Evolutionary conservation across 2,797 vertebrate species (phyloP).

Genomic region (Muscicapa striata): DNA sequence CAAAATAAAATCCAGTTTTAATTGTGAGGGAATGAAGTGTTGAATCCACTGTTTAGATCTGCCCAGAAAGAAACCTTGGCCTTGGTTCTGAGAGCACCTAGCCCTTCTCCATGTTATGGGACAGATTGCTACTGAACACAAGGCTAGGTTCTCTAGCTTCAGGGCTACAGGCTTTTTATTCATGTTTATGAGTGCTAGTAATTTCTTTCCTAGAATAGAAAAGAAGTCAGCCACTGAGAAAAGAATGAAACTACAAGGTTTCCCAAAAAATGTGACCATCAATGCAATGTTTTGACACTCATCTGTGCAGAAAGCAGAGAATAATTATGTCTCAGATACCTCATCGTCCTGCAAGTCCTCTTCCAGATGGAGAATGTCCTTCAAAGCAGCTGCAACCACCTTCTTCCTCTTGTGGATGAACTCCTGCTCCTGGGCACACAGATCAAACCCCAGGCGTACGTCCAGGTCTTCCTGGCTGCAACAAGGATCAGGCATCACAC

Average conservation of each 20-base stretch:
- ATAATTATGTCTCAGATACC: constrained; percentile 60
- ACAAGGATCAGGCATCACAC: background rate
- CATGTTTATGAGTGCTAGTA: background rate
- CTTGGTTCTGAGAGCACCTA: background rate
- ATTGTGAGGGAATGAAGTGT: accelerated
- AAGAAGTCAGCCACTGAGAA: background rate
- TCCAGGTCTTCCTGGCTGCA: constrained; percentile 69
- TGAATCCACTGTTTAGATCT: background rate
- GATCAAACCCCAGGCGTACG: constrained; percentile 81
- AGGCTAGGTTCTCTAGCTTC: background rate
- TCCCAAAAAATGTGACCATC: background rate
- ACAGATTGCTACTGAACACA: background rate
- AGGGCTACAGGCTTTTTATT: background rate
- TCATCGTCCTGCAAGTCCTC: constrained; percentile 71
- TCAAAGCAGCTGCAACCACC: constrained; percentile 75
- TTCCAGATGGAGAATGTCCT: constrained; percentile 77
- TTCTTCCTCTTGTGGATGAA: constrained; percentile 82
- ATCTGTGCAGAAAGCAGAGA: background rate
- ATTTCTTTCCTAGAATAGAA: background rate
- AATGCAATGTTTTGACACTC: background rate
- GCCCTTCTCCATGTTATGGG: background rate
- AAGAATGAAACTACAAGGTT: background rate
- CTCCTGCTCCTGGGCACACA: constrained; percentile 79
- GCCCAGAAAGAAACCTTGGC: background rate
- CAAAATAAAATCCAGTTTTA: background rate